These are phyloP conservation scores for Halocynthia aurantium DNA, from an alignment of 23 tunicate species.

Conservation along the genomic window DNA sequence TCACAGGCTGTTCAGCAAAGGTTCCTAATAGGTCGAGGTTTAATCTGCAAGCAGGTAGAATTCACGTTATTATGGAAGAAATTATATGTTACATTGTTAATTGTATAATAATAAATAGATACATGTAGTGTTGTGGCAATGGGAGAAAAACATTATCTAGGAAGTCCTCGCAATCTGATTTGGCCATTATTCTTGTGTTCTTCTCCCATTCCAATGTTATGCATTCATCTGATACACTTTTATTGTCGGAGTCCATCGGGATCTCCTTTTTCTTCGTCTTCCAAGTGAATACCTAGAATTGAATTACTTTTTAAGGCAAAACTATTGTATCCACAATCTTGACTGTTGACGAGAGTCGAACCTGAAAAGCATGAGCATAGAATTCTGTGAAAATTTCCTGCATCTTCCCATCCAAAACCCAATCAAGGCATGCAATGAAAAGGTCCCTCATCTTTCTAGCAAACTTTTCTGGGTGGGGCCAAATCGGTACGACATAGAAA, in stretches of 20 bases:
- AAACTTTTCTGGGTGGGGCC: slow-evolving; percentile 17
- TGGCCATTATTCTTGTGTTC: background rate
- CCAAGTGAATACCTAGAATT: background rate
- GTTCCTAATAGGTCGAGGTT: slow-evolving; percentile 33
- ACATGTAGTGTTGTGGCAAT: background rate
- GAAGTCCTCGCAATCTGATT: background rate
- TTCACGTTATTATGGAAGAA: background rate
- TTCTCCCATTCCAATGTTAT: background rate
- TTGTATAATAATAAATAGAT: background rate
- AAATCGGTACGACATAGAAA: slow-evolving; percentile 1
- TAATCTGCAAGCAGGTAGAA: slow-evolving; percentile 1
- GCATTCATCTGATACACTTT: background rate
- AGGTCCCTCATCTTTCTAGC: slow-evolving; percentile 17
- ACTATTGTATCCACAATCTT: background rate
- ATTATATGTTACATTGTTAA: background rate
- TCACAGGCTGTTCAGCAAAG: slow-evolving; percentile 34
- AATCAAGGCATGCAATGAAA: slow-evolving; percentile 23
- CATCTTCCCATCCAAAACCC: slow-evolving; percentile 26
- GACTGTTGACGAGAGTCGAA: background rate
- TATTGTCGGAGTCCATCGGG: background rate
- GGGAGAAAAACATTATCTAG: slow-evolving; percentile 1
- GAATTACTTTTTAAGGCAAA: background rate
- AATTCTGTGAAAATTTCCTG: slow-evolving; percentile 22
- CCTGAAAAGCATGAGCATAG: slow-evolving; percentile 38
- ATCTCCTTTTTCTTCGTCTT: background rate